Base-by-base conservation (phyloP, 2,113 vertebrate genomes). In the Salvator merianae region DNA sequence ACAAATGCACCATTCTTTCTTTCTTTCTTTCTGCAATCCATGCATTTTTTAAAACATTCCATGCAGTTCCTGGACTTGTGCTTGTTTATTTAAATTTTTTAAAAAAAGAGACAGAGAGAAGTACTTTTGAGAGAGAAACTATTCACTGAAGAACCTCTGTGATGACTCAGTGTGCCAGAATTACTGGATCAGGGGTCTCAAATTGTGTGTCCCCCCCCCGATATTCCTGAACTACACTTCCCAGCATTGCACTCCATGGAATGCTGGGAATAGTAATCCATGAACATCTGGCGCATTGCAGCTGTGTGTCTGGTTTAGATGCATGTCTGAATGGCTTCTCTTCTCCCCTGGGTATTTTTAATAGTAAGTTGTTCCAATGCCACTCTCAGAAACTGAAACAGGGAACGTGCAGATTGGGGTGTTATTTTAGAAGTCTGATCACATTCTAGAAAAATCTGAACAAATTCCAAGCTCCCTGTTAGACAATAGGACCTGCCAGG, bases 381-480 rank as follows among this genome's bases (percentile, higher is more conserved):
- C 86, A 91, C 77, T 78, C 82, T 88, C 79, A 73, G 84, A 86
- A 83, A 82, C 0, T 18, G 14, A 59, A 59, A 59, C 53, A 59
- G 73, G 82, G 85, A 89, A 91, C 74, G 87, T 85, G 86, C 88
- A 90, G 86, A 92, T 85, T 80, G 43, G 85, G 79, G 36, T 81
- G 53, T 77, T 93, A 81, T 92, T 93, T 92, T 91, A 89, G 82
- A 87, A 93, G 77, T 53, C 63, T 90, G 72, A 89, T 86, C 73
- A 68, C 91, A 88, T 92, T 90, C 85, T 68, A 75, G 78, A 91
- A 87, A 86, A 89, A 55, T 65, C 68, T 94, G 91, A 93, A 90
- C 84, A 83, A 90, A 81, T 82, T 85, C 91, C 88, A 86, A 77
- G 71, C 20, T 77, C 84, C 81, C 50, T 77, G 79, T 79, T 90